Base-by-base conservation (phyloP, 2,888 invertebrate genomes). In the Dynastes maya region DNA sequence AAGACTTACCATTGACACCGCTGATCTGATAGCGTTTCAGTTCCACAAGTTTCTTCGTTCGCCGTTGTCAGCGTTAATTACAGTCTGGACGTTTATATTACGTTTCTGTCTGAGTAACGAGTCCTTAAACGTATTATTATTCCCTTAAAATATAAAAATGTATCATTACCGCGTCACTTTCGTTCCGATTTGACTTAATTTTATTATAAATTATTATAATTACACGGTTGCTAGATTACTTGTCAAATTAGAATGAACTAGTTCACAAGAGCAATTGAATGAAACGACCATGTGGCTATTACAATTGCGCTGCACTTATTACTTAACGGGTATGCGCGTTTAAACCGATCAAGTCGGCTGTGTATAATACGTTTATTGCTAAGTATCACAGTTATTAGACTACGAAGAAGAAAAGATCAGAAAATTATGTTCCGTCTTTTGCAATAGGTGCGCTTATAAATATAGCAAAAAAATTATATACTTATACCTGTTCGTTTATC, bases 111-210 rank as follows among this genome's bases (percentile, higher is more conserved):
- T 22, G 22, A 58, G 58, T 72, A 72, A 72, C 72, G 37, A 72
- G 58, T 72, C 72, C 37, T 72, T 61, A 72, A 58, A 58, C 72
- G 58, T 72, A 61, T 72, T 37, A 76, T 68, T 76, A 64, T 76
- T 76, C 65, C 67, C 76, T 58, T 65, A 76, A 53, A 55, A 76
- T 65, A 68, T 76, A 76, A 76, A 76, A 76, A 76, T 76, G 67
- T 76, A 76, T 76, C 76, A 76, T 76, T 76, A 76, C 67, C 76
- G 55, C 67, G 76, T 76, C 76, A 76, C 58, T 40, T 65, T 40
- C 67, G 55, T 72, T 72, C 76, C 58, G 32, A 76, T 76, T 76
- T 76, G 76, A 76, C 76, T 53, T 67, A 76, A 76, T 67, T 76
- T 58, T 55, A 65, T 67, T 68, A 68, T 67, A 76, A 76, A 76